phyloP scores from a whole-genome alignment of 1,140 invertebrate genomes.

The Ceratitis capitata region DNA sequence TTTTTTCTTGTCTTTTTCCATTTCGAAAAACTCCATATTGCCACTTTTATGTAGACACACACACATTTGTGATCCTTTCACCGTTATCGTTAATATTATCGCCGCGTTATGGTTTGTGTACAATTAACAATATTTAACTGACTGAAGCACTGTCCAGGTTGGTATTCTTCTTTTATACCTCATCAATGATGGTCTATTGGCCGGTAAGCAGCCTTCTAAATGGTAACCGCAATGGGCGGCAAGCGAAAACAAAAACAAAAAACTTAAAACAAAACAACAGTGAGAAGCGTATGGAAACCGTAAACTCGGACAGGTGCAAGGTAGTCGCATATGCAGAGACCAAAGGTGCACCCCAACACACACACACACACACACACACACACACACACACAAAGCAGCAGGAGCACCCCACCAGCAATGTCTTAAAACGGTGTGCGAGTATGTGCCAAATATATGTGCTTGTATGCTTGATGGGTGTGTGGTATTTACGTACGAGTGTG shows the following conservation, averaged over 20 bases:
- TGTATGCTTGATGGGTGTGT: background rate
- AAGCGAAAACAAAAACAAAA: background rate
- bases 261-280: background rate
- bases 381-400: background rate
- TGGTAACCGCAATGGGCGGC: conserved; percentile 20
- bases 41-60: background rate
- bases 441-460: no score
- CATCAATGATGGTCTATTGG: conserved; percentile 11
- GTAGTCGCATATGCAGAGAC: background rate
- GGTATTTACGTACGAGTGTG: background rate
- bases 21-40: no score
- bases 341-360: conserved; percentile 27
- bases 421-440: no score
- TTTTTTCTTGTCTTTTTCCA: background rate
- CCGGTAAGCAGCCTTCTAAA: conserved; percentile 26
- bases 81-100: background rate
- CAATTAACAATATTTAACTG: conserved; percentile 61
- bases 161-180: conserved; percentile 57
- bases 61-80: no score
- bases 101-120: conserved; percentile 39
- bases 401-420: no score
- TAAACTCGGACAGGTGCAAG: background rate
- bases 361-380: background rate
- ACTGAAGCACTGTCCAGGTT: conserved; percentile 57
- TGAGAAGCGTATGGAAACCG: background rate